Conservation (phyloP, 2,113 vertebrate species). For the Takifugu bimaculatus region DNA sequence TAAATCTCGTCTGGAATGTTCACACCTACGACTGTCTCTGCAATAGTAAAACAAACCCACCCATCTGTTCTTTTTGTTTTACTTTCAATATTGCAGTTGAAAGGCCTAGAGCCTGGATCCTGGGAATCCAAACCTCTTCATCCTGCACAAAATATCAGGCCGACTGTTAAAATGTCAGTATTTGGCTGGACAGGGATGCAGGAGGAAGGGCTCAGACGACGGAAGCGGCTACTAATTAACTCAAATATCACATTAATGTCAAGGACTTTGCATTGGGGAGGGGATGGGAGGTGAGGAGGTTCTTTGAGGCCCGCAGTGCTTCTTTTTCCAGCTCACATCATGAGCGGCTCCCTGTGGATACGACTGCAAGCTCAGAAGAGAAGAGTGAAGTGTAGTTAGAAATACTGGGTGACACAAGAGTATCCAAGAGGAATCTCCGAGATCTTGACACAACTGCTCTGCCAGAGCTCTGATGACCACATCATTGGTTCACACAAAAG, state of each 20-base stretch:
- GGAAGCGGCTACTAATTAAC: conserved; percentile 61
- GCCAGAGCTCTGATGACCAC: background rate
- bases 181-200: conserved; percentile 14
- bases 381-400: conserved; percentile 2
- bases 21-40: too few species aligned
- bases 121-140: background rate
- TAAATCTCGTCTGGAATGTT: too few species aligned
- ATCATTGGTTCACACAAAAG: background rate
- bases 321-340: conserved; percentile 40
- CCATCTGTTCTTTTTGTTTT: background rate
- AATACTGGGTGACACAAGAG: background rate
- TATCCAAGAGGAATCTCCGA: background rate
- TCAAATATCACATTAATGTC: conserved; percentile 74
- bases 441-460: background rate
- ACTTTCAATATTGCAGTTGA: background rate
- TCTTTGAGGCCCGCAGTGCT: conserved; percentile 37
- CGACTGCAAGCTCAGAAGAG: conserved; percentile 19
- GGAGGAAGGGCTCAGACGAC: conserved; percentile 47
- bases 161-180: conserved; percentile 56
- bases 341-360: conserved; percentile 28
- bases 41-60: too few species aligned
- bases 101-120: background rate
- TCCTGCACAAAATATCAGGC: conserved; percentile 46
- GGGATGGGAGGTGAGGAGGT: background rate
- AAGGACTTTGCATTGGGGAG: conserved; percentile 42